Evolutionary conservation across 2,113 vertebrate species (phyloP), one percentile per base, ranked within the genome.

Genomic region (Cebidichthys violaceus): DNA sequence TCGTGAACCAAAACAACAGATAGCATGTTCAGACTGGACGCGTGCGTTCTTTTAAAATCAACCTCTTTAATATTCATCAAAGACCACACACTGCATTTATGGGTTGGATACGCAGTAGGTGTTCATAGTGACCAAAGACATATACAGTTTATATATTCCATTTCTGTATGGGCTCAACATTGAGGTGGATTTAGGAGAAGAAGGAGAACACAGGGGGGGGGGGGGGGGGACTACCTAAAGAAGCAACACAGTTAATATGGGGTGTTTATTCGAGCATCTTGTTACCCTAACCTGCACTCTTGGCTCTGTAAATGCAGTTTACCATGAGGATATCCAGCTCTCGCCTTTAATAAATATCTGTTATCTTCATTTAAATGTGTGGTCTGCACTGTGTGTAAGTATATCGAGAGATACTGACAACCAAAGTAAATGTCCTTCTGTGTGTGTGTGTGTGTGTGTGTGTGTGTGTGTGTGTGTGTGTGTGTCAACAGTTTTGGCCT

Each of bases 1-100:
- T 0, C n/a, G 61, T 22, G 20, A n/a, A n/a, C 39, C 4, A 66
- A 66, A 41, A 4, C 13, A 68, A 57, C 37, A 47, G 35, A 70
- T 20, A 33, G 22, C 62, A 35, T 79, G 86, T 77, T 64, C 41
- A 72, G 69, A 75, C 82, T 77, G 39, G 82, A 74, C 0, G 9
- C 29, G 10, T 41, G 27, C 11, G 2, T 76, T 50, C n/a, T 59
- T 29, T 22, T 67, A 37, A 83, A 61, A 70, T 1, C 15, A 3
- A 29, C 0, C 5, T 62, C 3, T 39, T 13, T 27, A 6, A 13
- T 0, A 14, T 61, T 45, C 29, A 29, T 68, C 20, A 4, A 47
- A 17, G 31, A 39, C 15, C 1, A 35, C 4, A 45, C 20, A 10
- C 10, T 41, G 55, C 37, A 10, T 37, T 1, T 6, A 8, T 61